Conservation (phyloP, 2,888 invertebrate genomes). For the Synergus itoensis region DNA sequence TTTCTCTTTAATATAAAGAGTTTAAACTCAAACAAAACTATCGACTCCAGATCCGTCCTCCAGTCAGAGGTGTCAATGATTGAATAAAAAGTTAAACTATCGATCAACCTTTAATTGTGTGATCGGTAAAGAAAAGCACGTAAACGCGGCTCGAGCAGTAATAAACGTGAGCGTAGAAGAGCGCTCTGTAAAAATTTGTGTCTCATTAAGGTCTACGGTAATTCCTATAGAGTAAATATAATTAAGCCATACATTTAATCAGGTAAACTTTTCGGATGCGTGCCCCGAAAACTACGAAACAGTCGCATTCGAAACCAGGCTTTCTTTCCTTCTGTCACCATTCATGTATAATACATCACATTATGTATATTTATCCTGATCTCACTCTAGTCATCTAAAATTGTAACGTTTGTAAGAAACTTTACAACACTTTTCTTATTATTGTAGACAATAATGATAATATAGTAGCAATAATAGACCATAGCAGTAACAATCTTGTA, state of each 20-base stretch:
- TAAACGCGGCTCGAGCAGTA: constrained; percentile 69
- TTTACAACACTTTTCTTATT: constrained; percentile 63
- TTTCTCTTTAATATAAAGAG: constrained; percentile 41
- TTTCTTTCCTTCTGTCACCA: constrained; percentile 64
- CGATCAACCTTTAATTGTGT: constrained; percentile 6
- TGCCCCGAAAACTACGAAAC: constrained; percentile 66
- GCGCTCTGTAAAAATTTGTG: constrained; percentile 67
- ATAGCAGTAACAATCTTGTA: constrained; percentile 54
- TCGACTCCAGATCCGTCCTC: constrained; percentile 38
- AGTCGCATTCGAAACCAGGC: constrained; percentile 58
- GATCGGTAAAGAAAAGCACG: constrained; percentile 25
- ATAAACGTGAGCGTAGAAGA: constrained; percentile 71
- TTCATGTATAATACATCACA: constrained; percentile 47
- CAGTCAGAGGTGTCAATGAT: constrained; percentile 9
- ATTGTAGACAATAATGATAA: constrained; percentile 62
- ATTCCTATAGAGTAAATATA: constrained; percentile 77
- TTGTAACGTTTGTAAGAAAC: constrained; percentile 68
- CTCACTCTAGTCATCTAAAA: constrained; percentile 72
- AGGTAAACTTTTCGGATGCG: constrained; percentile 76
- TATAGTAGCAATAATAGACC: constrained; percentile 45
- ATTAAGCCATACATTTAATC: constrained; percentile 78
- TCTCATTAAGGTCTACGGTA: constrained; percentile 71
- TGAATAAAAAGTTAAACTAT: constrained; percentile 3
- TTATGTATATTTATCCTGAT: constrained; percentile 62
- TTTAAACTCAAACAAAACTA: constrained; percentile 5